A percentile compares a stretch with the other conserved stretches of the same genome.
Conservation (phyloP, 2,888 invertebrate species). For the Noctua janthina region DNA sequence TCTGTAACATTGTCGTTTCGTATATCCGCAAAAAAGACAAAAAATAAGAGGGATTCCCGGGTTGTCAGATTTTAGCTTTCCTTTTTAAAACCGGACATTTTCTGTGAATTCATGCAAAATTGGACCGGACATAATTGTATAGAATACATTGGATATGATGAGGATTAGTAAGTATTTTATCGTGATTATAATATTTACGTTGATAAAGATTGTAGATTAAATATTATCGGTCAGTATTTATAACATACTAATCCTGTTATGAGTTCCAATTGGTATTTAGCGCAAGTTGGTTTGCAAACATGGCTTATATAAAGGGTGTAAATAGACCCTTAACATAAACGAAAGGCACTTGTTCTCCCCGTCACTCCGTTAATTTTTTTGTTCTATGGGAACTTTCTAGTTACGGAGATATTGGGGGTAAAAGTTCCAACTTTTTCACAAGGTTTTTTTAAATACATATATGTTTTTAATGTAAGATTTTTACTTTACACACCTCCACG, state of each 20-base stretch:
- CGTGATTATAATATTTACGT: neutral
- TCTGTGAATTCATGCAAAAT: neutral
- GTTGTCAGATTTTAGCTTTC: neutral
- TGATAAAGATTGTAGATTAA: neutral
- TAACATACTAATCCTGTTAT: neutral
- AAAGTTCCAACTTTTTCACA: too few species aligned
- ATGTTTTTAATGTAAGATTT: too few species aligned
- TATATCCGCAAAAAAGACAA: constrained; percentile 18
- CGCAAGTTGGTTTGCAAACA: neutral
- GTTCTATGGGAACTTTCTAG: too few species aligned
- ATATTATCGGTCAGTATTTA: neutral
- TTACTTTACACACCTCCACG: too few species aligned
- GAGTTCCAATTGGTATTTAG: neutral
- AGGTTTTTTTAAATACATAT: too few species aligned
- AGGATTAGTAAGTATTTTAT: neutral
- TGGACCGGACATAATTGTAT: neutral
- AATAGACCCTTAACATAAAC: too few species aligned
- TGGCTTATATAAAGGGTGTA: too few species aligned
- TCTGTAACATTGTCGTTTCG: constrained; percentile 30
- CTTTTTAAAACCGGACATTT: constrained; percentile 1
- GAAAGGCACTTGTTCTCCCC: too few species aligned
- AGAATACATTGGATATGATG: neutral
- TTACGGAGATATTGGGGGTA: too few species aligned
- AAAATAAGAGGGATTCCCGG: neutral
- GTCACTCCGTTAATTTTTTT: too few species aligned